These are phyloP conservation scores for Pecten maximus DNA, from an alignment of 2,888 invertebrate genomes.

Conservation along the genomic window DNA sequence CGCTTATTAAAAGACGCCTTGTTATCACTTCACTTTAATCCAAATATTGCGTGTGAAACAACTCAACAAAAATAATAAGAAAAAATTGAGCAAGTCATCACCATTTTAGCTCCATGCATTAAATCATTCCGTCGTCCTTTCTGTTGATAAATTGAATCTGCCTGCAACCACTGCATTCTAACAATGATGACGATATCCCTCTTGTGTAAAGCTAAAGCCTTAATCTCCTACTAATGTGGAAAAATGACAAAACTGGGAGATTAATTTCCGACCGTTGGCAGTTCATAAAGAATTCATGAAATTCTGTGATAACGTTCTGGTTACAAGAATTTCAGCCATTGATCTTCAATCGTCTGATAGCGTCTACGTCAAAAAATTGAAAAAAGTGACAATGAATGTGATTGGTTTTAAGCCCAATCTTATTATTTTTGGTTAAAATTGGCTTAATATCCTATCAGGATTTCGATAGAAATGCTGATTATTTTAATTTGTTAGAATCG, in stretches of 20 bases:
- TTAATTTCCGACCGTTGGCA: conserved; percentile 20
- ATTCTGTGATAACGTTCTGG: neutral
- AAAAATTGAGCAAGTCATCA: neutral
- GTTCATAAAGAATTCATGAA: conserved; percentile 27
- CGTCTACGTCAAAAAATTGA: neutral
- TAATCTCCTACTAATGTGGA: conserved; percentile 11
- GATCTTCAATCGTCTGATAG: neutral
- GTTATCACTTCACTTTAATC: neutral
- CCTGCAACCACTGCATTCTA: neutral
- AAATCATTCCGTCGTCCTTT: neutral
- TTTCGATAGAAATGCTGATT: no score
- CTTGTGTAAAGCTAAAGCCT: neutral
- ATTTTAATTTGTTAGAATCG: neutral
- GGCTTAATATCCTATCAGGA: neutral
- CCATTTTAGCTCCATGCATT: neutral
- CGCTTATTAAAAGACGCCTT: neutral
- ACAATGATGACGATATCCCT: neutral
- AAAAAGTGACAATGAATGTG: neutral
- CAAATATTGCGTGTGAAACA: neutral
- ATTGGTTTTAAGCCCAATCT: neutral
- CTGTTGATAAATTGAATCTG: neutral
- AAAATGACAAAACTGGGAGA: neutral
- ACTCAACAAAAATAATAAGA: neutral
- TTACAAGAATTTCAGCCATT: neutral
- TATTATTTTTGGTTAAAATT: neutral